Evolutionary conservation across 2,797 vertebrate species (phyloP).

Genomic region (Hoplostethus mediterraneus): DNA sequence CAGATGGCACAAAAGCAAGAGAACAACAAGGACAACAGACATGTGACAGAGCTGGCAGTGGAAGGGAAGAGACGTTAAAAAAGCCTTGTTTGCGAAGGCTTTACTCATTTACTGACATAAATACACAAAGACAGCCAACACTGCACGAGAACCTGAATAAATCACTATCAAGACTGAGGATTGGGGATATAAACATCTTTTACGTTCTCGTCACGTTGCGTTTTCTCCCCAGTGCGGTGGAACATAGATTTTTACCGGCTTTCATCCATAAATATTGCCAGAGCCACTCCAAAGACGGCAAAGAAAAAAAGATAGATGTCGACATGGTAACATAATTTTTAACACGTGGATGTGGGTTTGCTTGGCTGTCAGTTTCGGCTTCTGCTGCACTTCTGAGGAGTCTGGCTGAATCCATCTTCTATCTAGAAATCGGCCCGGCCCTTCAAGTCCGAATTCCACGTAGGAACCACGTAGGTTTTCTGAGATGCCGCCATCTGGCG

Average conservation of each 20-base stretch:
- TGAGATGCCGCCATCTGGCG: too few species aligned
- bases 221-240: background rate
- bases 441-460: too few species aligned
- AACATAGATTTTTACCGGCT: background rate
- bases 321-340: background rate
- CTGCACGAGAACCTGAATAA: constrained; percentile 13
- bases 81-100: constrained; percentile 3
- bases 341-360: background rate
- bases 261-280: constrained; percentile 26
- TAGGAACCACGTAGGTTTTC: too few species aligned
- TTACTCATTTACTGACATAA: constrained; percentile 12
- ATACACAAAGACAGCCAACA: background rate
- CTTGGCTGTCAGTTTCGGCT: background rate
- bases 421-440: too few species aligned
- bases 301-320: background rate
- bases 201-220: constrained; percentile 14
- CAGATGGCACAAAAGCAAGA: constrained; percentile 21
- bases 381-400: too few species aligned
- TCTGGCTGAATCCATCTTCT: too few species aligned
- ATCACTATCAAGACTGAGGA: constrained; percentile 2
- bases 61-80: background rate
- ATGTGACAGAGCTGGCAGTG: background rate
- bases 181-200: constrained; percentile 12
- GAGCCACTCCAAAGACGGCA: constrained; percentile 13
- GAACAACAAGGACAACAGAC: background rate